These are phyloP conservation scores for Allolobophora icterica DNA, from an alignment of 2,888 invertebrate genomes.

Conservation along the genomic window DNA sequence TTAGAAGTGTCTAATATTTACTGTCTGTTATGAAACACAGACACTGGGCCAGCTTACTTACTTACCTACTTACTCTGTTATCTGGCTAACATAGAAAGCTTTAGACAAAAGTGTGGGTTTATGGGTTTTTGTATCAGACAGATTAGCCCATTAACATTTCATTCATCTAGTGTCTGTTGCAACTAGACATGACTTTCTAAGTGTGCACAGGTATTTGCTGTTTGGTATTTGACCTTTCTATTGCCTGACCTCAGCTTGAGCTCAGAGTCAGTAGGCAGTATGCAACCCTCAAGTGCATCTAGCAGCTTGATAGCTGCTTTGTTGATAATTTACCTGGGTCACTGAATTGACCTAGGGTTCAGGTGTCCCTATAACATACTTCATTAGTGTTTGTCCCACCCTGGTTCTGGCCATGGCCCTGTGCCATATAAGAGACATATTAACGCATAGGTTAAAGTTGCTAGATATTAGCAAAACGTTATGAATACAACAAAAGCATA, in stretches of 20 bases:
- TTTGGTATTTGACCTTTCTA: neutral
- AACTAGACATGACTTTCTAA: neutral
- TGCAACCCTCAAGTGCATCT: slow-evolving; percentile 1
- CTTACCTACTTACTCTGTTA: no score
- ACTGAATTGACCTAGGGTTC: neutral
- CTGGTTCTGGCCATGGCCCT: neutral
- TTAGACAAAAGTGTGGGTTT: neutral
- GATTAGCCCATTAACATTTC: neutral
- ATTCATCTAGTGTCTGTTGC: neutral
- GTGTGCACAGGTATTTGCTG: neutral
- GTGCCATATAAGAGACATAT: neutral
- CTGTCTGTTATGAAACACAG: no score
- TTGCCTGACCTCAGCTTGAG: neutral
- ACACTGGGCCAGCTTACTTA: no score
- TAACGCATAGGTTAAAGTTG: neutral
- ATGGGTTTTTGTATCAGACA: neutral
- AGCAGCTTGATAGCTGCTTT: neutral
- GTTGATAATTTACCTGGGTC: neutral
- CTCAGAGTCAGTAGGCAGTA: neutral
- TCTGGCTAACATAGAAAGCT: no score
- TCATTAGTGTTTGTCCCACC: neutral
- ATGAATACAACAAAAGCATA: no score
- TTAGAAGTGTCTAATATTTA: no score
- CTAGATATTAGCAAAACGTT: neutral
- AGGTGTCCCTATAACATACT: neutral